Conservation (phyloP, 2,888 invertebrate genomes). For the Macrosoma leucophasiata region DNA sequence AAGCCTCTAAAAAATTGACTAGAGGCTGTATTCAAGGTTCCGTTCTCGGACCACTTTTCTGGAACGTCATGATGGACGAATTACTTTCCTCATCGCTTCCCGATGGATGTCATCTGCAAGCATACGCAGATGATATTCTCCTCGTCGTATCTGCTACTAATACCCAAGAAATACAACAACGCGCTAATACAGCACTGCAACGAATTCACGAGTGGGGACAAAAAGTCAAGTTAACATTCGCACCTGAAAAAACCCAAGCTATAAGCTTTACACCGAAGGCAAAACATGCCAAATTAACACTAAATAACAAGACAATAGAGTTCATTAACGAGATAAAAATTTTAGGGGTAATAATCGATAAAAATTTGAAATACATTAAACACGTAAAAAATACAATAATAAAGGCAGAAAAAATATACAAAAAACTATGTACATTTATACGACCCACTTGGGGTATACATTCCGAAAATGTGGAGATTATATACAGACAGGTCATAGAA, state of each 20-base stretch:
- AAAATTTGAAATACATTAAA: no score
- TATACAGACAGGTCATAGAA: conserved; percentile 18
- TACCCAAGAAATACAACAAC: not conserved
- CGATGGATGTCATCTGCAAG: conserved; percentile 9
- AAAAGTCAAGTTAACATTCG: conserved; percentile 10
- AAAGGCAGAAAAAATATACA: no score
- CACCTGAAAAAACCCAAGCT: conserved; percentile 7
- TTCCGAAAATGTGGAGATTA: conserved; percentile 10
- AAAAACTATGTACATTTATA: conserved; percentile 2
- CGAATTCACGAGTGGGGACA: conserved; percentile 1
- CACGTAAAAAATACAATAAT: no score
- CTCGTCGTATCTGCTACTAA: conserved; percentile 1
- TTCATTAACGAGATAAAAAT: not conserved
- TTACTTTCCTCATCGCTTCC: not conserved
- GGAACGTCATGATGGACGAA: conserved; percentile 7
- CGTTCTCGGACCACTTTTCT: conserved; percentile 1
- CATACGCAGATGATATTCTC: conserved; percentile 23
- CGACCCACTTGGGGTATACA: conserved; percentile 7
- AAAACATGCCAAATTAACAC: no score
- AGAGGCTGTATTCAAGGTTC: conserved; percentile 23
- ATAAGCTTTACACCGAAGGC: conserved; percentile 9
- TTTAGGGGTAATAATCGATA: not conserved
- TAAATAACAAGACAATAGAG: not conserved
- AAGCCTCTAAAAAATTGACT: conserved; percentile 14
- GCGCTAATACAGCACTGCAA: not conserved